These are phyloP conservation scores for Alligator mississippiensis DNA, from an alignment of 2,113 vertebrate species.

Conservation along the genomic window DNA sequence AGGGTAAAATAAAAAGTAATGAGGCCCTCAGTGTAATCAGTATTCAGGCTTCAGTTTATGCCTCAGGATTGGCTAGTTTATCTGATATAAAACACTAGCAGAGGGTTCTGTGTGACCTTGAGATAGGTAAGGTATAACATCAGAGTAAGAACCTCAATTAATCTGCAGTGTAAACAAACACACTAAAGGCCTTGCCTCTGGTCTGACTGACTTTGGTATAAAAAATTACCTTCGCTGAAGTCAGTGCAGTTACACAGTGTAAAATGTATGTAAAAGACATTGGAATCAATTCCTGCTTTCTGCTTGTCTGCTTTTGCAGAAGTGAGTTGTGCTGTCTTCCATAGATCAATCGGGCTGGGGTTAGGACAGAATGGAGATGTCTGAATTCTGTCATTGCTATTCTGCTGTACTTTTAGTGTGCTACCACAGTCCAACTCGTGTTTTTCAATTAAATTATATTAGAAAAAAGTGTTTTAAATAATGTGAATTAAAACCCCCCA, in stretches of 20 bases:
- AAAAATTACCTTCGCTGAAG: background rate
- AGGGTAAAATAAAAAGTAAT: too few species aligned
- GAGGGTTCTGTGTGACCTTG: background rate
- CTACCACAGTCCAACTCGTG: background rate
- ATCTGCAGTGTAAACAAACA: background rate
- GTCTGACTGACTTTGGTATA: background rate
- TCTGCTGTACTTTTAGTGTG: rapidly evolving
- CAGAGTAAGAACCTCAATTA: background rate
- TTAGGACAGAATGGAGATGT: background rate
- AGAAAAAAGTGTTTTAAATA: background rate
- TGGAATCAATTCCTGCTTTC: background rate
- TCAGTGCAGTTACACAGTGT: background rate
- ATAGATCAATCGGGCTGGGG: background rate
- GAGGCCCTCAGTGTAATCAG: background rate
- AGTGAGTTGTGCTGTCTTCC: background rate
- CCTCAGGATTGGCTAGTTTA: background rate
- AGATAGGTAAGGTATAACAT: background rate
- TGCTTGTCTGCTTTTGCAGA: background rate
- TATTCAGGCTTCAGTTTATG: background rate
- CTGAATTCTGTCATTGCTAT: background rate
- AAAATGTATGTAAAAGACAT: background rate
- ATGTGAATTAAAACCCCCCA: background rate
- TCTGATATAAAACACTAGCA: background rate
- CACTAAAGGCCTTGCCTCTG: background rate
- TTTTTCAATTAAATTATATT: background rate